Evolutionary conservation across 1,140 invertebrate species (phyloP), one percentile per base, ranked within the genome.

Genomic region (Drosophila serrata): DNA sequence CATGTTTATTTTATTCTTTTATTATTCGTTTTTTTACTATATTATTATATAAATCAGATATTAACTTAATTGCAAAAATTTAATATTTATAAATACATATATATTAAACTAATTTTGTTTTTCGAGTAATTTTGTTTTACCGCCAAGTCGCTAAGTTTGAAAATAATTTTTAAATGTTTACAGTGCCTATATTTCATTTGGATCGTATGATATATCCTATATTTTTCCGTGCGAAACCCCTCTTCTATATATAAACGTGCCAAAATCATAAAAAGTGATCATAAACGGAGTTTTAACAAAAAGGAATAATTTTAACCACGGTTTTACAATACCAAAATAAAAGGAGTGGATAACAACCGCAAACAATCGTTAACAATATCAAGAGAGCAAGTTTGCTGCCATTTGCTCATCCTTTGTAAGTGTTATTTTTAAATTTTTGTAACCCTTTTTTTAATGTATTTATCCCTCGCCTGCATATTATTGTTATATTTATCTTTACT

Each of bases 341-440:
- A 49, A 43, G 29, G 37, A 43, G 37, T 19, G 27, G n/a, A 33
- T 61, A 64, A 15, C 12, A 48, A 37, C 46, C 9, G n/a, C 27
- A 56, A 49, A 49, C 13, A 49, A 9, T 13, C 37, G 63, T 60
- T 37, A 35, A 48, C 12, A 15, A 64, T 22, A 55, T 35, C 63
- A 65, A 49, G 31, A 65, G 60, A 55, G 62, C 57, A 48, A 49
- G 17, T 48, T 37, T 43, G 3, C 17, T 19, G 55, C 46, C 22
- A 24, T 46, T 35, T 57, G 33, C 56, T 61, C 27, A 17, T 15
- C 40, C 27, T 72, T 72, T 75, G 82, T 86, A 86, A 86, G 82
- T 86, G 58, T 31, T 11, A 15, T 13, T 35, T 27, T 22, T 9
- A 0, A 11, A 11, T 24, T 53, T 53, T 35, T 13, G 11, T 37